A percentile compares a stretch with the other conserved stretches of the same genome.
phyloP scores from a whole-genome alignment of 2,888 invertebrate genomes.

The Papilio protenor region DNA sequence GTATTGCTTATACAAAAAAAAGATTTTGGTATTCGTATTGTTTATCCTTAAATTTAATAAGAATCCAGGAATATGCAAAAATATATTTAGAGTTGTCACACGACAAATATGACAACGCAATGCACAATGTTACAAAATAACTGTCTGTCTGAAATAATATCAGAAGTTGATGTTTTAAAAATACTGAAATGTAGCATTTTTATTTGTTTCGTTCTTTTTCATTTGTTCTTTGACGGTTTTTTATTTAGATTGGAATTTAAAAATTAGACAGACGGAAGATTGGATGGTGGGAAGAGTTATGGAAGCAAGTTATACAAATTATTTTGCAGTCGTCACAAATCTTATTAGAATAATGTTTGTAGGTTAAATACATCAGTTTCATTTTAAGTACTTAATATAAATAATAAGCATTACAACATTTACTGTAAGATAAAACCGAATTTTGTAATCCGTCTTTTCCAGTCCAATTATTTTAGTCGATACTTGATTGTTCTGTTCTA shows the following conservation, averaged over 20 bases:
- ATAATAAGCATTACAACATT: not conserved
- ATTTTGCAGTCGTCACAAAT: not conserved
- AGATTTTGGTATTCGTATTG: not conserved
- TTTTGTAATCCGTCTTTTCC: conserved; percentile 11
- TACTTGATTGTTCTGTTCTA: conserved; percentile 34
- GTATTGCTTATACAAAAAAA: not conserved
- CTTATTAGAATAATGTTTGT: not conserved
- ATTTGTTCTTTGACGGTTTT: too few relatives aligned
- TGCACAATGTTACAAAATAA: not conserved
- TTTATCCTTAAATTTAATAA: not conserved
- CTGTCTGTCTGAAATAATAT: not conserved
- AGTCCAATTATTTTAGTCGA: conserved; percentile 19
- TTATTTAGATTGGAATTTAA: too few relatives aligned
- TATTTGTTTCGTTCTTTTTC: too few relatives aligned
- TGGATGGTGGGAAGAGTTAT: too few relatives aligned
- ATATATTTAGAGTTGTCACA: not conserved
- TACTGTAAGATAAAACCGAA: not conserved
- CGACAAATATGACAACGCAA: not conserved
- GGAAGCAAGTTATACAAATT: too few relatives aligned
- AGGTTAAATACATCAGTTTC: not conserved
- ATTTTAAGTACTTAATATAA: not conserved
- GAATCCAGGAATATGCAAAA: not conserved
- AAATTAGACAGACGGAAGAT: too few relatives aligned
- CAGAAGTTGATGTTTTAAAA: not conserved
- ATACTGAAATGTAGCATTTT: not conserved